Percentiles rank a stretch among this genome's conserved stretches.
Conservation (phyloP, 1,140 invertebrate species). For the Aphaenogaster rudis region DNA sequence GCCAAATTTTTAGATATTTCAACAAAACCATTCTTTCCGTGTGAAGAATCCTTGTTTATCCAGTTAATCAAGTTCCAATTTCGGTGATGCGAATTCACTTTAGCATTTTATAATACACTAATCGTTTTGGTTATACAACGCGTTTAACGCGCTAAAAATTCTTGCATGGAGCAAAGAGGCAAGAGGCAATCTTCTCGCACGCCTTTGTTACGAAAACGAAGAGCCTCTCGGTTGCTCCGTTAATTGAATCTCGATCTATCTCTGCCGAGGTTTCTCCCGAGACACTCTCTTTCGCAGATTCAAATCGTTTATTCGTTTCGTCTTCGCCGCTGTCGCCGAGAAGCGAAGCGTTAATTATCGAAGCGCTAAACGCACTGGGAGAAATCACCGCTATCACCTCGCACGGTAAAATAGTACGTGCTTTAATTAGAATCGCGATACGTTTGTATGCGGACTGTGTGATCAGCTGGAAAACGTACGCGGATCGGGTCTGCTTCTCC, state of each 20-base stretch:
- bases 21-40: no score
- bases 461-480: slow-evolving; percentile 63
- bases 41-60: background rate
- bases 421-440: slow-evolving; percentile 72
- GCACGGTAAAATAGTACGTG: slow-evolving; percentile 51
- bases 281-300: slow-evolving; percentile 52
- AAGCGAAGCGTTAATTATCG: slow-evolving; percentile 64
- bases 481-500: background rate
- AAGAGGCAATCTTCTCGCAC: background rate
- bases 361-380: slow-evolving; percentile 46
- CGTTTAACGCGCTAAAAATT: background rate
- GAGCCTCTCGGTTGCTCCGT: background rate
- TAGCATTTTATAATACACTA: background rate
- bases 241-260: slow-evolving; percentile 58
- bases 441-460: slow-evolving; percentile 47
- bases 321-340: background rate
- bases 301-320: slow-evolving; percentile 23
- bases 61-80: background rate
- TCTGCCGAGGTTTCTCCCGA: background rate
- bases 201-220: background rate
- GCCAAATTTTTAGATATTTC: no score
- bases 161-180: background rate
- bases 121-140: background rate
- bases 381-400: slow-evolving; percentile 61
- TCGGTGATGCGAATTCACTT: background rate